Evolutionary conservation across 2,113 vertebrate genomes (phyloP).

Genomic region (Shinisaurus crocodilurus): DNA sequence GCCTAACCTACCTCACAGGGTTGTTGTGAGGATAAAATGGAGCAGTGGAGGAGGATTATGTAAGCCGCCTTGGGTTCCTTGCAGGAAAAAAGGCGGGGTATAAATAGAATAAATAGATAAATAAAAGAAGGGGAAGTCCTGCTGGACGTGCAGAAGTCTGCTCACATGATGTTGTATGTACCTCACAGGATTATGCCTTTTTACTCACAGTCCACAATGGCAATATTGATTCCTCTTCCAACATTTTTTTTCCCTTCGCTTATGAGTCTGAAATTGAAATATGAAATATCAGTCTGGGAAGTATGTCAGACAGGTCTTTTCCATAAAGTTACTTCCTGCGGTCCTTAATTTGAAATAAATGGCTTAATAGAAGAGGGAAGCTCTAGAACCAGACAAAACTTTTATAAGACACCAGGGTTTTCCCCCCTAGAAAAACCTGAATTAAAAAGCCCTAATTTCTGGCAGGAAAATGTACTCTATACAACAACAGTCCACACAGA

Average conservation of each 20-base stretch:
- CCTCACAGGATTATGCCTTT: background rate
- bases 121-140: too few relatives aligned
- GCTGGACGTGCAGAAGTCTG: too few relatives aligned
- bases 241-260: conserved; percentile 52
- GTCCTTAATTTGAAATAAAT: background rate
- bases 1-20: too few relatives aligned
- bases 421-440: background rate
- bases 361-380: conserved; percentile 19
- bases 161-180: background rate
- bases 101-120: too few relatives aligned
- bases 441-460: conserved; percentile 5
- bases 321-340: conserved; percentile 38
- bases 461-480: background rate
- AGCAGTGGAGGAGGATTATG: too few relatives aligned
- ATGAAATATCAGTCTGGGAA: conserved; percentile 22
- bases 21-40: too few relatives aligned
- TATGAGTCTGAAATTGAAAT: conserved; percentile 73
- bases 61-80: too few relatives aligned
- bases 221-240: conserved; percentile 80
- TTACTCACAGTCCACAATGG: conserved; percentile 77
- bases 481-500: background rate
- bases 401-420: background rate
- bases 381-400: background rate
- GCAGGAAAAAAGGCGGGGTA: too few relatives aligned
- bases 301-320: background rate